Evolutionary conservation across 2,797 vertebrate genomes (phyloP).

Genomic region (Bucorvus abyssinicus): DNA sequence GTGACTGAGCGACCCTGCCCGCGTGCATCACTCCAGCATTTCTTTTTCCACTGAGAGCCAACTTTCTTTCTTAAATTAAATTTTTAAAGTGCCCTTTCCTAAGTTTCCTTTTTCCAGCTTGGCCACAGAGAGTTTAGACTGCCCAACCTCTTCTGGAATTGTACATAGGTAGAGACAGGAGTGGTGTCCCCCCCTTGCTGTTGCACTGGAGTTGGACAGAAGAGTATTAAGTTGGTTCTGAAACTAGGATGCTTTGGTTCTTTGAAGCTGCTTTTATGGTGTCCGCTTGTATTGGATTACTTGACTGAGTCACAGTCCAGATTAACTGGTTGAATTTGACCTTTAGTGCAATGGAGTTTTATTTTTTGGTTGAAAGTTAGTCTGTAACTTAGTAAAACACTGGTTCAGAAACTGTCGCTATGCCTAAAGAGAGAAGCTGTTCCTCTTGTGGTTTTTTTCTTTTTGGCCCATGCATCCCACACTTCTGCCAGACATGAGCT

Average conservation of each 20-base stretch:
- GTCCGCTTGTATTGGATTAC: conserved; percentile 63
- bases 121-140: conserved; percentile 35
- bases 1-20: not conserved
- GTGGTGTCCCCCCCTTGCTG: not conserved
- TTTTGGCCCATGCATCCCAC: not conserved
- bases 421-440: conserved; percentile 61
- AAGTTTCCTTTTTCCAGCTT: conserved; percentile 59
- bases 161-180: conserved; percentile 26
- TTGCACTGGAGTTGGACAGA: conserved; percentile 59
- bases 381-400: conserved; percentile 75
- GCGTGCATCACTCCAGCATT: not conserved
- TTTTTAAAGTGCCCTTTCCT: conserved; percentile 70
- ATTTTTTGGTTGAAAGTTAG: conserved; percentile 38
- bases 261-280: conserved; percentile 67
- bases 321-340: conserved; percentile 45
- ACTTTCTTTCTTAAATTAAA: conserved; percentile 50
- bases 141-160: conserved; percentile 8
- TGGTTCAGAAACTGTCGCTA: conserved; percentile 68
- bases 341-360: conserved; percentile 72
- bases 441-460: not conserved
- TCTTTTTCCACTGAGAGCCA: conserved; percentile 35
- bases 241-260: conserved; percentile 47
- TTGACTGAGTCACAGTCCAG: conserved; percentile 45
- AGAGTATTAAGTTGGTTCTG: conserved; percentile 15
- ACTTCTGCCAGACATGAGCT: not conserved